Evolutionary conservation across 2,113 vertebrate genomes (phyloP), one percentile per base, ranked within the genome.

Genomic region (Oreochromis tanganicae): DNA sequence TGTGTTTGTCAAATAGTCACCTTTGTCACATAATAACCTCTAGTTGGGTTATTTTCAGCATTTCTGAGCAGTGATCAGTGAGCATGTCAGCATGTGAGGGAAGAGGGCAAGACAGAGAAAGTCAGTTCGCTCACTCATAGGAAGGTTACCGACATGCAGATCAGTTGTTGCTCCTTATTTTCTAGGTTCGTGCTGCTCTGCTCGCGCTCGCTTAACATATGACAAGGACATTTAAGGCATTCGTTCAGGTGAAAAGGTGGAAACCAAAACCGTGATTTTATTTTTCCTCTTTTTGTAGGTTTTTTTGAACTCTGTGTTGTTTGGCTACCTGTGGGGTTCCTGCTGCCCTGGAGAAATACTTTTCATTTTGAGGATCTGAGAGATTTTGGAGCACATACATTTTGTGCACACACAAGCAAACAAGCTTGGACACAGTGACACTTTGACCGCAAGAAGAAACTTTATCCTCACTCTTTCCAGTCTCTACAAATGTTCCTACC

Each of bases 21-120:
- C 85, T 94, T 83, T 86, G 87, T 82, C 85, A 75, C 80, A 21
- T 41, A 21, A 63, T 88, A 88, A 92, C 89, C 88, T 93, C 81
- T 80, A 29, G 48, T 61, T 48, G 86, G 78, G 82, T 71, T 89
- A 83, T 90, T 92, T 90, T 85, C 36, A 86, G 52, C 82, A 27
- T 82, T 85, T 81, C 66, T 41, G 36, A 86, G 41, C 63, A 1
- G 48, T 63, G 80, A 90, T 59, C 68, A 84, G 87, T 83, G 38
- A 84, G 19, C 24, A 56, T 1, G 19, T 71, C 57, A 82, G 57
- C 73, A 24, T 43, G 56, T 56, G 32, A 38, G 63, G 24, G 80
- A 75, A 56, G 21, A 86, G 32, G 81, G 59, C 34, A 9, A 83
- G 34, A 38, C 80, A 78, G 82, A 71, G 71, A 82, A 82, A 83